Evolutionary conservation across 1,140 invertebrate species (phyloP).

Genomic region (Zaprionus nigranus): DNA sequence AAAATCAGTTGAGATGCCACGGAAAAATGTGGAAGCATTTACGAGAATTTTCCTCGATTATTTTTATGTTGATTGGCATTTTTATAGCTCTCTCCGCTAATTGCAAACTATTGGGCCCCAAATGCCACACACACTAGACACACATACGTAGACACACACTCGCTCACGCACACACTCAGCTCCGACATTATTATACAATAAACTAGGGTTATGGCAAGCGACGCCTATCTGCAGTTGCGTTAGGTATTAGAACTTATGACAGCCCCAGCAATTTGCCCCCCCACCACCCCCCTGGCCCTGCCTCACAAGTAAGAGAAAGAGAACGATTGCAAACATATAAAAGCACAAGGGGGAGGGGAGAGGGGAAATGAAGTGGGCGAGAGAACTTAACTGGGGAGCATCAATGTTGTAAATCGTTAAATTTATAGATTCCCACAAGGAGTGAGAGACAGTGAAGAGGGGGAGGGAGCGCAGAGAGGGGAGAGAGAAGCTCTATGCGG

Average conservation of each 20-base stretch:
- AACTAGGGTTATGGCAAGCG: conserved; percentile 66
- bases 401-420: conserved; percentile 68
- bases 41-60: conserved; percentile 64
- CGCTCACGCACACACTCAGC: conserved; percentile 11
- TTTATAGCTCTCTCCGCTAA: conserved; percentile 62
- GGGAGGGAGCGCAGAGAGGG: not conserved
- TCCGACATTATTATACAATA: conserved; percentile 66
- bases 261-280: conserved; percentile 52
- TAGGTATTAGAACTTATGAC: conserved; percentile 78
- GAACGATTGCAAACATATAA: conserved; percentile 66
- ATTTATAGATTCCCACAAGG: conserved; percentile 62
- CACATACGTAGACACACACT: conserved; percentile 9
- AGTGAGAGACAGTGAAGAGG: not conserved
- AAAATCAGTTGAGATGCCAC: conserved; percentile 5
- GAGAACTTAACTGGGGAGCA: conserved; percentile 24
- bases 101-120: conserved; percentile 75
- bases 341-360: conserved; percentile 15
- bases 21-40: not conserved
- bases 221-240: conserved; percentile 56
- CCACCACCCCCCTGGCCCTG: too few relatives aligned
- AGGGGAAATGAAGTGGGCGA: conserved; percentile 10
- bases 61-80: conserved; percentile 73
- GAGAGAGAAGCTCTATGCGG: not conserved
- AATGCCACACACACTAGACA: conserved; percentile 23
- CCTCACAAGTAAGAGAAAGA: not conserved